These are phyloP conservation scores for Todus mexicanus DNA, from an alignment of 2,797 vertebrate genomes.

Conservation along the genomic window DNA sequence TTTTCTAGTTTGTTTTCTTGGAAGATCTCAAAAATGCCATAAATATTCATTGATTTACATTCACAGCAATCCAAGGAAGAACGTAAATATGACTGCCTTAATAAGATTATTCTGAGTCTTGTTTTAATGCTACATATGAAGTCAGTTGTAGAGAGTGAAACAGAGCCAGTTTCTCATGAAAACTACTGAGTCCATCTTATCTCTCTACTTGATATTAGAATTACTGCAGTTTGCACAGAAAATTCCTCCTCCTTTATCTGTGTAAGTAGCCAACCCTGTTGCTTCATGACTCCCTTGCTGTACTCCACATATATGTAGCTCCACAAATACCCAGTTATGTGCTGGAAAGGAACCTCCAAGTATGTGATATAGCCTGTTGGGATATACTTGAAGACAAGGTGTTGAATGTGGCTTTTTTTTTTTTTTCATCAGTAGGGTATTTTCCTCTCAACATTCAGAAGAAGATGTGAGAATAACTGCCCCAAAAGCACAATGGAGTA, in stretches of 20 bases:
- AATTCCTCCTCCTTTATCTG: background rate
- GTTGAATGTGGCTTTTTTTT: background rate
- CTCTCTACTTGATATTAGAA: background rate
- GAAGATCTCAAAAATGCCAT: slow-evolving; percentile 28
- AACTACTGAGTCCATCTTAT: background rate
- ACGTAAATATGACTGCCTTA: background rate
- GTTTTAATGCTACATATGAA: background rate
- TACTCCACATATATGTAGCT: background rate
- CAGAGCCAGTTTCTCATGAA: background rate
- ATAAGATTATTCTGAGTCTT: background rate
- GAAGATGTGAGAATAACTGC: background rate
- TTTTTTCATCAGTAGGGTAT: background rate
- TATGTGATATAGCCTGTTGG: background rate
- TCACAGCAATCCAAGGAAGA: background rate
- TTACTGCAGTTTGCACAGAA: background rate
- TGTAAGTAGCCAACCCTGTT: background rate
- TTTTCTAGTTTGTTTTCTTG: slow-evolving; percentile 45
- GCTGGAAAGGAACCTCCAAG: background rate
- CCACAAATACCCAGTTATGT: background rate
- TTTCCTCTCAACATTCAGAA: background rate
- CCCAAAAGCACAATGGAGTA: background rate
- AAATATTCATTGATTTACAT: slow-evolving; percentile 25
- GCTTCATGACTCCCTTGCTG: background rate
- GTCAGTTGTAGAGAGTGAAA: background rate
- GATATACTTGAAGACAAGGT: background rate